Evolutionary conservation across 2,888 invertebrate genomes (phyloP).

Genomic region (Phytoseiulus persimilis): DNA sequence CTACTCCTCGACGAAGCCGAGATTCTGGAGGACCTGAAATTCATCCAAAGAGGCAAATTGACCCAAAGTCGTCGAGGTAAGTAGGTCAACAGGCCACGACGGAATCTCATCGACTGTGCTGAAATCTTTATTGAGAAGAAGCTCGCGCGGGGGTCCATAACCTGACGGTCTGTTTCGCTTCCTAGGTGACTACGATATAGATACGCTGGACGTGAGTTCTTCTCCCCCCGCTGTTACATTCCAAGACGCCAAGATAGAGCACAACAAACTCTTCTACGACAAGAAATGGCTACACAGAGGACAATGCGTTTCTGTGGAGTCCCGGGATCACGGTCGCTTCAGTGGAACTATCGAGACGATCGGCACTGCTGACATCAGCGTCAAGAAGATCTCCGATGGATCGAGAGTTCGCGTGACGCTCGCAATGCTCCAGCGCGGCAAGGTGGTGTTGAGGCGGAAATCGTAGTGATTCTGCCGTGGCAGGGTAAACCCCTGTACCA

Average conservation of each 20-base stretch:
- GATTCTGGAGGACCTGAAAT: constrained; percentile 73
- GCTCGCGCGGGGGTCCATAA: too few species aligned
- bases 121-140: too few species aligned
- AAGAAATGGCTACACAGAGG: constrained; percentile 90
- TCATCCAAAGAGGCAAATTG: constrained; percentile 57
- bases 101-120: too few species aligned
- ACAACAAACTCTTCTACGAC: constrained; percentile 85
- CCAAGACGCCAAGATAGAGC: constrained; percentile 76
- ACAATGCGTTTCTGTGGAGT: constrained; percentile 82
- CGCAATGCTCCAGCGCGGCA: constrained; percentile 26
- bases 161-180: neutral
- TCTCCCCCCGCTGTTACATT: neutral
- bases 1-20: constrained; percentile 79
- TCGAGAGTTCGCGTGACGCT: constrained; percentile 13
- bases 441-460: constrained; percentile 25
- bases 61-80: constrained; percentile 25
- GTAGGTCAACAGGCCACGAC: too few species aligned
- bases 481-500: neutral
- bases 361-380: constrained; percentile 71
- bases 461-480: neutral
- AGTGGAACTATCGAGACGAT: constrained; percentile 83
- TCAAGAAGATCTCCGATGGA: constrained; percentile 39
- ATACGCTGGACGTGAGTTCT: neutral
- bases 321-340: constrained; percentile 69
- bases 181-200: neutral